phyloP scores from a whole-genome alignment of 2,113 vertebrate genomes.

The Suncus etruscus region DNA sequence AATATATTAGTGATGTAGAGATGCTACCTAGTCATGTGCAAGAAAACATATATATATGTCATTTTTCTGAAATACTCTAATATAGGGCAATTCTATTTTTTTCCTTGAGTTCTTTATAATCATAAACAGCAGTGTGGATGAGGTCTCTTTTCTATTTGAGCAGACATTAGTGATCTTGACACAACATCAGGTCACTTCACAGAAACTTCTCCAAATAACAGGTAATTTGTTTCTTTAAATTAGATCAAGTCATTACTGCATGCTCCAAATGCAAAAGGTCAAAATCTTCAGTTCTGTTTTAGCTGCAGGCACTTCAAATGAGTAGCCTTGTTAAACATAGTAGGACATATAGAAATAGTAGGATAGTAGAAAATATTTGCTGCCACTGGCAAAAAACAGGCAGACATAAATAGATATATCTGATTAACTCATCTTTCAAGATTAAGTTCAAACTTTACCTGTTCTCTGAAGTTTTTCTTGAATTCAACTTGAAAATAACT shows the following conservation, averaged over 20 bases:
- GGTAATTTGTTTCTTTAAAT: conserved; percentile 59
- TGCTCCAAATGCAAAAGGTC: neutral
- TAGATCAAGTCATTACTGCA: conserved; percentile 45
- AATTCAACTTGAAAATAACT: neutral
- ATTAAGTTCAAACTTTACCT: neutral
- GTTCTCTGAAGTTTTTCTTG: conserved; percentile 44
- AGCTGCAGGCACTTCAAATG: conserved; percentile 11
- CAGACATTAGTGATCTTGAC: neutral
- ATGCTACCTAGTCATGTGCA: neutral
- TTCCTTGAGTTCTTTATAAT: neutral
- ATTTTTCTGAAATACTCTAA: conserved; percentile 14
- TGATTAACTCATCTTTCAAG: neutral
- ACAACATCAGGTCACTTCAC: conserved; percentile 60
- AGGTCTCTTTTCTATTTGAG: neutral
- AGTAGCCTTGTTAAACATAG: neutral
- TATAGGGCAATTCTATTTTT: neutral
- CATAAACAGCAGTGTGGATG: neutral
- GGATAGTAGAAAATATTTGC: neutral
- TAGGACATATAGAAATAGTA: no score
- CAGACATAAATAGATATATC: conserved; percentile 17
- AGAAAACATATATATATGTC: neutral
- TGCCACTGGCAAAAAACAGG: conserved; percentile 8
- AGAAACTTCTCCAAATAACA: conserved; percentile 54
- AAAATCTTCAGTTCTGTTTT: conserved; percentile 15
- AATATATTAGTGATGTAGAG: neutral